Evolutionary conservation across 1,140 invertebrate genomes (phyloP), one percentile per base, ranked within the genome.

Genomic region (Agrypnia vestita): DNA sequence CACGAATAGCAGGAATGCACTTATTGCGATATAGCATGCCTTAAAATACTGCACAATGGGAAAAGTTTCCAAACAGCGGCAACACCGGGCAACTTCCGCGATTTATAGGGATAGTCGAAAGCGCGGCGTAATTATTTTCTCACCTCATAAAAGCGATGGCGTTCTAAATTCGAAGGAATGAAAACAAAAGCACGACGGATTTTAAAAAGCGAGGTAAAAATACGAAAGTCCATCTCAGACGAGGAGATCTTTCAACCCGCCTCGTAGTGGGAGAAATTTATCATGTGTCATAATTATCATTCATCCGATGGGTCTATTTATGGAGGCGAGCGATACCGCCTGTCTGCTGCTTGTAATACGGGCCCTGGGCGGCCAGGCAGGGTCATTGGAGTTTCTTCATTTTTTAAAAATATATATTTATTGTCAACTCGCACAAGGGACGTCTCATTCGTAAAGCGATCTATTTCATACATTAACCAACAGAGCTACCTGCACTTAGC

Each of bases 231-330:
- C 62, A 19, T 73, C 49, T 25, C 17, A 73, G 47, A 53, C 71
- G 71, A n/a, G 21, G 19, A 76, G 73, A 61, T 76, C 73, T 61
- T 76, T 76, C 73, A 61, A 61, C 53, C 55, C 73, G 56, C 19
- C 72, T 13, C 51, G 53, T n/a, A 21, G 73, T 61, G 43, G 21
- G n/a, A 49, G 47, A 80, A 73, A 76, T 80, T 80, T 77, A 81
- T 81, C 79, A 77, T 81, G 61, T 47, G 79, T 81, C 79, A 81
- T 81, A 81, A 81, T 81, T 77, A 77, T 77, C 67, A 77, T 77
- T 62, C 79, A 73, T 77, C 74, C 75, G 64, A 77, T 76, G 47
- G 62, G 49, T 77, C 75, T 81, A 81, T 81, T 81, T 80, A 49
- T 21, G 73, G 56, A 75, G 55, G 61, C 79, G 51, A 49, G 67